Percentiles rank a stretch among this genome's conserved stretches.
Conservation (phyloP, 1,140 invertebrate species). For the Drosophila littoralis region DNA sequence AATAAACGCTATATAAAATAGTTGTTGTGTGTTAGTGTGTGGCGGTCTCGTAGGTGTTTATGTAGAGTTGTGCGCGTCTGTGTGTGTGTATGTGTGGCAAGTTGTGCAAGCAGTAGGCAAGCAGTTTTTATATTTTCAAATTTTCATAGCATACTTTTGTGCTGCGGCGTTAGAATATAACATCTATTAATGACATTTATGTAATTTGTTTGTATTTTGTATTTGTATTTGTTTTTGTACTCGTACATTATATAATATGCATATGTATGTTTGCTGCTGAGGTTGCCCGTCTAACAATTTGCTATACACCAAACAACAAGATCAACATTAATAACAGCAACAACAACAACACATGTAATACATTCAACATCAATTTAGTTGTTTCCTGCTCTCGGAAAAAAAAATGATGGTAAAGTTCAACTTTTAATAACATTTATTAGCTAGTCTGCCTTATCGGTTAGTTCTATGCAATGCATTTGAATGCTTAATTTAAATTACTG, state of each 20-base stretch:
- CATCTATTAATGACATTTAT: background rate
- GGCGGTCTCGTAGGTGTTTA: background rate
- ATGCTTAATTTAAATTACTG: conserved; percentile 24
- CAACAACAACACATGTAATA: conserved; percentile 19
- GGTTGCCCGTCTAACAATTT: conserved; percentile 8
- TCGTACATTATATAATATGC: conserved; percentile 24
- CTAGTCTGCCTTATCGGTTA: conserved; percentile 37
- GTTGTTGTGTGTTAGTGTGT: background rate
- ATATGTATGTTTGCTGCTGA: background rate
- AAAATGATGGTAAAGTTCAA: conserved; percentile 9
- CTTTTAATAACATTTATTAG: conserved; percentile 52
- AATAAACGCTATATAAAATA: conserved; percentile 45
- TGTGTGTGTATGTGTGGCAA: conserved; percentile 27
- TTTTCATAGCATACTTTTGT: conserved; percentile 56
- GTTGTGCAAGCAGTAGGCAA: conserved; percentile 27
- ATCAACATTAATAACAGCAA: background rate
- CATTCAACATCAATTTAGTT: conserved; percentile 10
- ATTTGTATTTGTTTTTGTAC: conserved; percentile 8
- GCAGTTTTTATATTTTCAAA: conserved; percentile 7
- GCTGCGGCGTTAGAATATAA: conserved; percentile 12
- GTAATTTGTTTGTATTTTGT: background rate
- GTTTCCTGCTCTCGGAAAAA: background rate
- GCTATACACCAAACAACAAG: conserved; percentile 10
- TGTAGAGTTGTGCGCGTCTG: conserved; percentile 12
- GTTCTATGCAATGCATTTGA: conserved; percentile 2